These are phyloP conservation scores for Scaptomyza montana DNA, from an alignment of 1,140 invertebrate species.

Conservation along the genomic window DNA sequence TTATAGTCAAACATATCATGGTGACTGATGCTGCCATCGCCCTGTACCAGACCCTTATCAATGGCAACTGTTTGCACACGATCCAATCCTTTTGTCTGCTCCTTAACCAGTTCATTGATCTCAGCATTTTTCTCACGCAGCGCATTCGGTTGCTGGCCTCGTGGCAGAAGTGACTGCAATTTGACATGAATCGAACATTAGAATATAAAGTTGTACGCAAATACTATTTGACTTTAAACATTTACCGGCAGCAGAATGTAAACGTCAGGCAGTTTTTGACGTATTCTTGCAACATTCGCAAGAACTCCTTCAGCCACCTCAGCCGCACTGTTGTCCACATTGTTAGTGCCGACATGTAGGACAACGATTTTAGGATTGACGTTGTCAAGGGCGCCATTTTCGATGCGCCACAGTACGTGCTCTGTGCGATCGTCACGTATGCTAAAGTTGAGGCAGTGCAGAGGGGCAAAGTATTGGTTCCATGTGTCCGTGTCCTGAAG, in stretches of 20 bases:
- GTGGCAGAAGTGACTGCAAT: slow-evolving; percentile 91
- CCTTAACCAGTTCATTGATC: slow-evolving; percentile 90
- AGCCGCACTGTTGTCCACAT: slow-evolving; percentile 90
- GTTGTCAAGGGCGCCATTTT: slow-evolving; percentile 94
- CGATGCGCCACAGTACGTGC: slow-evolving; percentile 94
- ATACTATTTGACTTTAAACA: slow-evolving; percentile 44
- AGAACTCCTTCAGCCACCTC: slow-evolving; percentile 92
- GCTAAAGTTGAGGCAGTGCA: slow-evolving; percentile 95
- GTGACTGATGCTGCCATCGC: slow-evolving; percentile 91
- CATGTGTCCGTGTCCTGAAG: slow-evolving; percentile 92
- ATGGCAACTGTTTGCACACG: slow-evolving; percentile 89
- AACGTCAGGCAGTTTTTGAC: slow-evolving; percentile 90
- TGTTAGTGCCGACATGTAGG: slow-evolving; percentile 94
- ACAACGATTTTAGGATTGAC: slow-evolving; percentile 95
- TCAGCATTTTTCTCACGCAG: slow-evolving; percentile 89
- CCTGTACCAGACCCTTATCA: slow-evolving; percentile 90
- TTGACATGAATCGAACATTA: not conserved
- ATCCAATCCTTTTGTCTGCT: slow-evolving; percentile 84
- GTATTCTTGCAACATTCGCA: slow-evolving; percentile 89
- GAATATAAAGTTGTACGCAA: not conserved
- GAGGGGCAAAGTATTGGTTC: slow-evolving; percentile 93
- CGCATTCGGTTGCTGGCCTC: slow-evolving; percentile 92
- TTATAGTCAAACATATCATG: slow-evolving; percentile 95
- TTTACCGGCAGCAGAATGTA: slow-evolving; percentile 93
- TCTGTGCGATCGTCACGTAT: slow-evolving; percentile 94